Evolutionary conservation across 1,140 invertebrate genomes (phyloP), one percentile per base, ranked within the genome.

Genomic region (Eriocheir sinensis): DNA sequence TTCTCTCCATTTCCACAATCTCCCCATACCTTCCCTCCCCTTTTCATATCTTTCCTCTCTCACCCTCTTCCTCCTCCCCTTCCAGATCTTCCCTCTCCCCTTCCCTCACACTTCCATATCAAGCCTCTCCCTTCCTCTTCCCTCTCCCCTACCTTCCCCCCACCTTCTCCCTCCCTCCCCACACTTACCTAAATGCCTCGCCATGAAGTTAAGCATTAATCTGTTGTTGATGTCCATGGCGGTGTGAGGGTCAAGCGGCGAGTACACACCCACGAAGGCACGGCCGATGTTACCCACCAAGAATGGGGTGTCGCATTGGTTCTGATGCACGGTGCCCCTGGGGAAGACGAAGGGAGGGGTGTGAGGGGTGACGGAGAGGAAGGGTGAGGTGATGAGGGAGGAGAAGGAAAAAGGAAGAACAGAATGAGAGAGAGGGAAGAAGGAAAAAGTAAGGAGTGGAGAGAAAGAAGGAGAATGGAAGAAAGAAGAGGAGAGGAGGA

Each of bases 301-400:
- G 93, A 97, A 97, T 95, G 97, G 97, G 79, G 97, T 97, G 96
- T 97, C 97, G 27, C 96, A 96, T 89, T 97, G 96, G 95, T 97
- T 97, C 86, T 97, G 96, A 93, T 97, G 97, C 88, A 97, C 97
- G 32, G 97, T 96, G 21, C 97, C 97, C 94, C 97, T 97, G 95
- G 8, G 79, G 89, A 41, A n/a, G 91, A 83, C 92, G 94, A 88
- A 21, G 41, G 27, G 36, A 21, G 36, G n/a, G n/a, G 48, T 48
- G n/a, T 6, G n/a, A 80, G 34, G 21, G 12, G 32, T 79, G 34
- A 80, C 3, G 0, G 60, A 4, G 9, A 12, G 12, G 89, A 4
- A 30, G 15, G 4, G 44, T 48, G 53, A n/a, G n/a, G 15, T 8
- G 15, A 48, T 8, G 15, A 48, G 15, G 15, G 15, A 48, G 15